phyloP scores from a whole-genome alignment of 35 echinoderm and acorn worm species.

The Antedon bifida region DNA sequence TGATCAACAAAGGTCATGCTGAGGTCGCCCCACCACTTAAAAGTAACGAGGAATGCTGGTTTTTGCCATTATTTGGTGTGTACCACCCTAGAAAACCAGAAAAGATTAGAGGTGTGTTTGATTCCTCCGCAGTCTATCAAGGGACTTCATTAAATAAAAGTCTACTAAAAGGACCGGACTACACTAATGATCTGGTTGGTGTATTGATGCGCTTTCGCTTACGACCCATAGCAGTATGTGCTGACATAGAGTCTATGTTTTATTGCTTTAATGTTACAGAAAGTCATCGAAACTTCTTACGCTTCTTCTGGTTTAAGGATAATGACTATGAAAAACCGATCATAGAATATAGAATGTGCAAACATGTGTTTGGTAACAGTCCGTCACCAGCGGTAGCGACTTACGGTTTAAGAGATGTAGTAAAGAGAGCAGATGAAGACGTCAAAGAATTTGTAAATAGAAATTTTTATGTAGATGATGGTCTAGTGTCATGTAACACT shows the following conservation, averaged over 20 bases:
- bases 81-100: conserved; percentile 16
- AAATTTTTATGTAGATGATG: too few relatives aligned
- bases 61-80: conserved; percentile 31
- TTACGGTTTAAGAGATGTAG: too few relatives aligned
- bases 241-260: not conserved
- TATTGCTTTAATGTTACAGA: not conserved
- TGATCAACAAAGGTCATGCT: conserved; percentile 27
- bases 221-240: not conserved
- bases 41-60: conserved; percentile 20
- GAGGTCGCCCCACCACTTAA: not conserved
- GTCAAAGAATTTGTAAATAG: too few relatives aligned
- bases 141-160: conserved; percentile 32
- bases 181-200: conserved; percentile 30
- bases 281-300: not conserved
- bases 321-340: not conserved
- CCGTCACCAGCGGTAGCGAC: not conserved
- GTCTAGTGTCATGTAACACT: too few relatives aligned
- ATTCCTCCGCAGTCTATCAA: conserved; percentile 24
- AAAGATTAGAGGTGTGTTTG: conserved; percentile 20
- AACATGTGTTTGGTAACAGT: not conserved
- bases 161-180: conserved; percentile 12
- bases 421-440: too few relatives aligned
- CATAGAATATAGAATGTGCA: not conserved
- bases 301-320: not conserved
- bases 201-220: conserved; percentile 33